Evolutionary conservation across 2,113 vertebrate species (phyloP), one percentile per base, ranked within the genome.

Genomic region (Upupa epops): DNA sequence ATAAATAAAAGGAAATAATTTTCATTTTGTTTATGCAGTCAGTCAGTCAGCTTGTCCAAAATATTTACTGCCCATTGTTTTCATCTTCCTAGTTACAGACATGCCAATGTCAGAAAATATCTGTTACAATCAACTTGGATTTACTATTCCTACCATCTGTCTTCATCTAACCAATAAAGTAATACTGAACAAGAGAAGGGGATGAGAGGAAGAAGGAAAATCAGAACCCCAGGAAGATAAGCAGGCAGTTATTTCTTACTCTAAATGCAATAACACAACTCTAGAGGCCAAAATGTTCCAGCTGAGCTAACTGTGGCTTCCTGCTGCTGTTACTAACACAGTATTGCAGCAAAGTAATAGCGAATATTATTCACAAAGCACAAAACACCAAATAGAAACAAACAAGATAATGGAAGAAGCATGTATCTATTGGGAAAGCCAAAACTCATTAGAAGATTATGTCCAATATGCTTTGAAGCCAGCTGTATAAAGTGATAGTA

Each of bases 61-160:
- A 81, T 88, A 95, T 81, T 95, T 86, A 94, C 61, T 86, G 76
- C 64, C 54, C 70, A 86, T 94, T 95, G 88, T 95, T 93, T 92
- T 84, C 80, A 86, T 92, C 80, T 90, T 94, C 70, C 88, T 86
- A 88, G 49, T 90, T 91, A 83, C 60, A 89, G 69, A 81, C 40
- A 75, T 10, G 52, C 37, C 92, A 86, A 32, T 48, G 34, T n/a
- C 69, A 94, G 69, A 88, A 69, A 86, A 2, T 84, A 88, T 86
- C 91, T 91, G 60, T 75, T 81, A 88, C 19, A 81, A 78, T 88
- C 83, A 88, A 69, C 58, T 78, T 61, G 58, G 58, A 88, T 88
- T 88, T 86, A 81, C 66, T 88, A 55, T 65, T 88, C 72, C 76
- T 81, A 92, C 77, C 93, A 95, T 69, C 73, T 83, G 40, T 69